Percentiles rank a stretch among this genome's conserved stretches.
phyloP scores from a whole-genome alignment of 2,113 vertebrate genomes.

The Laticauda colubrina region DNA sequence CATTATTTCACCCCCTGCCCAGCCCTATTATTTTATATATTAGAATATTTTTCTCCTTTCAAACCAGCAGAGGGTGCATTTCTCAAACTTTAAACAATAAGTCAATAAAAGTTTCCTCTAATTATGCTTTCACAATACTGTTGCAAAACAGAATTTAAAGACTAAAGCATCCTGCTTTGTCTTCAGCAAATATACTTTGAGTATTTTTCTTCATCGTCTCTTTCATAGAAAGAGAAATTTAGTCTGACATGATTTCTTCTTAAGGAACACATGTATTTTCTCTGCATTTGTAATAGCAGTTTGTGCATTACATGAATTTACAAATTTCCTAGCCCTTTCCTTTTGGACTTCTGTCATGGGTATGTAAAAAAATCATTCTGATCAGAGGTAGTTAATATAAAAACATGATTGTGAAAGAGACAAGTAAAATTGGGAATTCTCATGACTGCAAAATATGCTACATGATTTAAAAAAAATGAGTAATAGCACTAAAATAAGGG shows the following conservation, averaged over 20 bases:
- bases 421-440: not conserved
- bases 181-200: not conserved
- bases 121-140: not conserved
- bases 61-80: not conserved
- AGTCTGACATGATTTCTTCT: not conserved
- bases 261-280: not conserved
- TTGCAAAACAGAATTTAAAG: not conserved
- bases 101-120: not conserved
- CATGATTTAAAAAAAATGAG: not conserved
- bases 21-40: not conserved
- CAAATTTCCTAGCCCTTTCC: not conserved
- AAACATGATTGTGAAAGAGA: not conserved
- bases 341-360: not conserved
- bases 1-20: not conserved
- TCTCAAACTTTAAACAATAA: constrained; percentile 6
- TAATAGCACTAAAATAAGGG: not conserved
- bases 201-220: not conserved
- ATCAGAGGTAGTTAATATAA: not conserved
- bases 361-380: not conserved
- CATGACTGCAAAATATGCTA: not conserved
- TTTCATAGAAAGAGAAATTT: not conserved
- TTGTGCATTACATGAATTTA: not conserved
- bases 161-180: not conserved
- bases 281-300: not conserved
- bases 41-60: constrained; percentile 3